Evolutionary conservation across 2,113 vertebrate species (phyloP).

Genomic region (Gnathonemus echidnorhynchus): DNA sequence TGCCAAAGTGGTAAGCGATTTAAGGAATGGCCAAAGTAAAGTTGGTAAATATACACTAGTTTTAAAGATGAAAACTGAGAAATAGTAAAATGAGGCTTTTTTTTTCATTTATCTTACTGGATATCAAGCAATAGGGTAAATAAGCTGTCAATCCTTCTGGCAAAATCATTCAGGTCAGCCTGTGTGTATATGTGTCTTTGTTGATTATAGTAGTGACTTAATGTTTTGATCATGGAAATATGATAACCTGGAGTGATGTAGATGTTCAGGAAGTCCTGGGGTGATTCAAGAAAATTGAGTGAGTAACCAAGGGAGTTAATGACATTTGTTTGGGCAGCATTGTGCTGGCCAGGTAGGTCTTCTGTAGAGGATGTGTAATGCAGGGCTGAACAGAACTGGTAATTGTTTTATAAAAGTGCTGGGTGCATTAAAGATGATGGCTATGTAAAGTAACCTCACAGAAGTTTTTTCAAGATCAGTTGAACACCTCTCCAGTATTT

Average conservation of each 20-base stretch:
- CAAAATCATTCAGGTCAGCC: not conserved
- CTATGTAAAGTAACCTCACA: not conserved
- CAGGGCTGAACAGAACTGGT: not conserved
- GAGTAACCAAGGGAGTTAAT: not conserved
- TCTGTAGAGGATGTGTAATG: not conserved
- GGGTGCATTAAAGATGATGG: not conserved
- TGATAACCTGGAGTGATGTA: not conserved
- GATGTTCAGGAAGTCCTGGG: not conserved
- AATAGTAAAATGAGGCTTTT: not conserved
- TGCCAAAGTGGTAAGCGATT: not conserved
- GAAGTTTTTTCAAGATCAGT: not conserved
- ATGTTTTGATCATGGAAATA: not conserved
- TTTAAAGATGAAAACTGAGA: not conserved
- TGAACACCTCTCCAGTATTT: not conserved
- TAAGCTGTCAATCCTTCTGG: not conserved
- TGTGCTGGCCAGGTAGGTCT: not conserved
- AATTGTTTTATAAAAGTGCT: not conserved
- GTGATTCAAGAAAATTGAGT: not conserved
- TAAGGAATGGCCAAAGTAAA: not conserved
- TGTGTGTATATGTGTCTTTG: not conserved
- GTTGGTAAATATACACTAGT: not conserved
- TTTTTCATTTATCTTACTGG: not conserved
- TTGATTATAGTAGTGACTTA: not conserved
- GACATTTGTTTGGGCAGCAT: not conserved
- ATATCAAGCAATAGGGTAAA: not conserved